Evolutionary conservation across 2,113 vertebrate species (phyloP).

Genomic region (Gadus macrocephalus): DNA sequence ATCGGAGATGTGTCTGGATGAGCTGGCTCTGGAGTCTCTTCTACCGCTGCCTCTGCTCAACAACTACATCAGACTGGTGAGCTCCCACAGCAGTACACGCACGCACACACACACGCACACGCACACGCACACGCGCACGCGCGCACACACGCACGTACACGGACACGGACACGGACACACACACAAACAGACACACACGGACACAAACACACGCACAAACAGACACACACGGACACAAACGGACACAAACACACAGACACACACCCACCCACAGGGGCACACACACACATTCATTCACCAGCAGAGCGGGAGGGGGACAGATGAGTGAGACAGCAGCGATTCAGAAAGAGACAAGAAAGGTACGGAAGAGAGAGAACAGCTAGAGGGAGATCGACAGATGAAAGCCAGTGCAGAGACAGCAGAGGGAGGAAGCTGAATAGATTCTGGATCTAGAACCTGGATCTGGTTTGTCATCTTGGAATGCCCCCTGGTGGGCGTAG

Average conservation of each 20-base stretch:
- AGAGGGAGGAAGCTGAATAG: not conserved
- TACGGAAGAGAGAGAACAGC: not conserved
- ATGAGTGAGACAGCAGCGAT: slow-evolving; percentile 29
- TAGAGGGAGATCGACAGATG: not conserved
- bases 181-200: slow-evolving; percentile 1
- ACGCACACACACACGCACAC: not conserved
- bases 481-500: slow-evolving; percentile 40
- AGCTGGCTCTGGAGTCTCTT: slow-evolving; percentile 84
- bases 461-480: slow-evolving; percentile 1
- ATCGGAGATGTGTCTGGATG: slow-evolving; percentile 84
- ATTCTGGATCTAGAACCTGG: not conserved
- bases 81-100: slow-evolving; percentile 23
- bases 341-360: not conserved
- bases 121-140: slow-evolving; percentile 1
- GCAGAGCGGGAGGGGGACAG: slow-evolving; percentile 17
- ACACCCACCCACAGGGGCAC: not conserved
- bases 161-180: not conserved
- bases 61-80: slow-evolving; percentile 93
- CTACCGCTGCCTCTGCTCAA: slow-evolving; percentile 87
- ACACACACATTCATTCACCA: not conserved
- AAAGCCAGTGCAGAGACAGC: no score
- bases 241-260: slow-evolving; percentile 18
- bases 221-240: not conserved
- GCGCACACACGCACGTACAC: slow-evolving; percentile 22
- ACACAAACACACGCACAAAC: not conserved